phyloP scores from a whole-genome alignment of 1,140 invertebrate species.

The Argopecten irradians region DNA sequence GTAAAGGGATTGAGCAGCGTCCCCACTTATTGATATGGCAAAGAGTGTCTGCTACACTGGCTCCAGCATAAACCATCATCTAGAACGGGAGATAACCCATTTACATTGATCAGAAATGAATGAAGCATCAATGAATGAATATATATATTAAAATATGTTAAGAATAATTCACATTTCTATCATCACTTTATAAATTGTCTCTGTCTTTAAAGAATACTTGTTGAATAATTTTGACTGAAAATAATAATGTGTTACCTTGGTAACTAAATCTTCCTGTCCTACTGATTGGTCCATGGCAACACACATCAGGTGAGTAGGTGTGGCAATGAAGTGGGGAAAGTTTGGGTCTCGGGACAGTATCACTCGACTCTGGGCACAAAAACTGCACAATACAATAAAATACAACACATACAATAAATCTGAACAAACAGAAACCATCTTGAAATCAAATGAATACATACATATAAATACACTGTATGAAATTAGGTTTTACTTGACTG shows the following conservation, averaged over 20 bases:
- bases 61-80: constrained; percentile 73
- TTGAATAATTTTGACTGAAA: no score
- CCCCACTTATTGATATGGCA: constrained; percentile 73
- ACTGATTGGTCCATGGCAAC: constrained; percentile 41
- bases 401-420: not conserved
- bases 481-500: not conserved
- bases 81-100: constrained; percentile 44
- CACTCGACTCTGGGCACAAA: constrained; percentile 12
- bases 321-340: constrained; percentile 55
- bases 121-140: not conserved
- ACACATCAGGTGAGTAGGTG: constrained; percentile 47
- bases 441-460: not conserved
- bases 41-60: constrained; percentile 64
- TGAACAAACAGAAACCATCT: not conserved
- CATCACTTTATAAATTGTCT: no score
- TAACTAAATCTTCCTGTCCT: constrained; percentile 63
- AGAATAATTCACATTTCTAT: not conserved
- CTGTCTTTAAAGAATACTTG: no score
- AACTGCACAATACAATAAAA: constrained; percentile 30
- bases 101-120: no score
- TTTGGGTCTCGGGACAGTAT: constrained; percentile 51
- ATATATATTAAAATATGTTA: not conserved
- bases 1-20: constrained; percentile 68
- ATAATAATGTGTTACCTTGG: constrained; percentile 51
- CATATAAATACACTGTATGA: not conserved